phyloP scores from a whole-genome alignment of 2,888 invertebrate species.

The Bombylius discolor region DNA sequence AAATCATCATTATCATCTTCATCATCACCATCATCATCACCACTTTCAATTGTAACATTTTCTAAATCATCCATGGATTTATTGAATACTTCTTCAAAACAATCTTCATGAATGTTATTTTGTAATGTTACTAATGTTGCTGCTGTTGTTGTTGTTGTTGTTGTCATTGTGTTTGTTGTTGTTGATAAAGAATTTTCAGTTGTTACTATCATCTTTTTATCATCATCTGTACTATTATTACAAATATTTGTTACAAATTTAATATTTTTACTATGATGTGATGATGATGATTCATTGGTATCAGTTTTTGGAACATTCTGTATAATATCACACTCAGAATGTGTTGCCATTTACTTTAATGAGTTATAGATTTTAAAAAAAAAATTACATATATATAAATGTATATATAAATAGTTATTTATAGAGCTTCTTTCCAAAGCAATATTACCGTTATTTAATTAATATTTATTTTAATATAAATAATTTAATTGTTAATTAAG shows the following conservation, averaged over 20 bases:
- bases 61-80: constrained; percentile 34
- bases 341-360: constrained; percentile 5
- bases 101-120: constrained; percentile 17
- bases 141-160: not conserved
- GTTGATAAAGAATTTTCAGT: not conserved
- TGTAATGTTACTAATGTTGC: not conserved
- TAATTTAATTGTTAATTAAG: no score
- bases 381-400: not conserved
- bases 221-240: not conserved
- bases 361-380: no score
- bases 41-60: constrained; percentile 16
- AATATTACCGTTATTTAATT: not conserved
- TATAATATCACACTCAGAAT: constrained; percentile 1
- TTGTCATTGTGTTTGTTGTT: not conserved
- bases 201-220: not conserved
- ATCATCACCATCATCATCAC: constrained; percentile 11
- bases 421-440: not conserved
- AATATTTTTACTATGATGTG: not conserved
- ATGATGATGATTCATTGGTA: not conserved
- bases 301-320: not conserved
- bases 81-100: constrained; percentile 32
- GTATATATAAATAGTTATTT: not conserved
- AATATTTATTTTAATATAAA: not conserved
- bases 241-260: no score
- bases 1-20: not conserved